Evolutionary conservation across 2,888 invertebrate species (phyloP).

Genomic region (Holacanthella duospinosa): DNA sequence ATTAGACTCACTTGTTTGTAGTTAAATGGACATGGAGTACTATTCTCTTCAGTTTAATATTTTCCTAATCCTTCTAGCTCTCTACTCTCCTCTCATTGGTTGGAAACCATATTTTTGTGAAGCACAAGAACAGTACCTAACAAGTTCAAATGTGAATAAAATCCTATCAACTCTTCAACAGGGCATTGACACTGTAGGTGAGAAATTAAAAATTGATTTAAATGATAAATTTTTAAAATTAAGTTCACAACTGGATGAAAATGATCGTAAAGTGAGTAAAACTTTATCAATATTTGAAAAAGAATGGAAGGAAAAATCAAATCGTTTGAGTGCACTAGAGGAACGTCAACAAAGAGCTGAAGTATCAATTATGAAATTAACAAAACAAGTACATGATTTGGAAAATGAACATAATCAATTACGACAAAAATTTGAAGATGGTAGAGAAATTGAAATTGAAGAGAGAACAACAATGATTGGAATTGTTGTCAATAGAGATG

Average conservation of each 20-base stretch:
- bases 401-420: neutral
- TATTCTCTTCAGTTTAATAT: neutral
- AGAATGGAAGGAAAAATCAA: conserved; percentile 4
- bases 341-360: conserved; percentile 6
- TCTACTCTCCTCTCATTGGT: too few species aligned
- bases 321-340: neutral
- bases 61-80: too few species aligned
- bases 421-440: neutral
- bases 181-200: neutral
- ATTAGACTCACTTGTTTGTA: too few species aligned
- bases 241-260: conserved; percentile 8
- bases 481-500: neutral
- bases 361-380: neutral
- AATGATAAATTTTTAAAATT: neutral
- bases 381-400: conserved; percentile 2
- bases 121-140: too few species aligned
- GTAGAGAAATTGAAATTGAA: too few species aligned
- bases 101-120: too few species aligned
- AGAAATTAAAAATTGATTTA: neutral
- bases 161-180: neutral
- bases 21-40: neutral
- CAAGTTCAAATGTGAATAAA: neutral
- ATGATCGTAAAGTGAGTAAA: conserved; percentile 5
- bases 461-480: neutral
- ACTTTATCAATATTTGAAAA: conserved; percentile 9